Conservation (phyloP, 1,140 invertebrate species). For the Heliconius nattereri region DNA sequence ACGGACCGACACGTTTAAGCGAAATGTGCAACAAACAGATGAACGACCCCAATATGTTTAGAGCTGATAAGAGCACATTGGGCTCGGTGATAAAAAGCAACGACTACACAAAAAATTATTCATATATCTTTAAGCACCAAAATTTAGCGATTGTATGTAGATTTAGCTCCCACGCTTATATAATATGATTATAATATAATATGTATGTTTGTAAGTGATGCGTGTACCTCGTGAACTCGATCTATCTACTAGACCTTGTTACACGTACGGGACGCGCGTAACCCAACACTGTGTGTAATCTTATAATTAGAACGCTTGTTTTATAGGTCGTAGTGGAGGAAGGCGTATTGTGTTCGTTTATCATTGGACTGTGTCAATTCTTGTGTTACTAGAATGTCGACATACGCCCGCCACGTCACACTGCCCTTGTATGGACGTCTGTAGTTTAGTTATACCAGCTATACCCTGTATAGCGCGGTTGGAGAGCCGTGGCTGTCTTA, state of each 20-base stretch:
- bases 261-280: constrained; percentile 64
- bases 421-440: constrained; percentile 61
- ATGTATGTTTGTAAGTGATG: constrained; percentile 28
- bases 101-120: constrained; percentile 18
- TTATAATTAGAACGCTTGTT: constrained; percentile 53
- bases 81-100: constrained; percentile 19
- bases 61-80: constrained; percentile 21
- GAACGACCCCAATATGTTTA: constrained; percentile 20
- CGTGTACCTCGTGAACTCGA: constrained; percentile 66
- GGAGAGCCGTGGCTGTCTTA: no score
- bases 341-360: constrained; percentile 68
- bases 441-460: constrained; percentile 28
- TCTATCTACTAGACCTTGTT: constrained; percentile 75
- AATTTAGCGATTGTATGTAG: constrained; percentile 49
- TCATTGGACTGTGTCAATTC: constrained; percentile 81
- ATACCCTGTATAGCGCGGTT: no score
- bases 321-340: constrained; percentile 55
- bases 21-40: constrained; percentile 22
- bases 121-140: background rate
- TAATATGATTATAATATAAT: constrained; percentile 34
- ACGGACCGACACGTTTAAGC: background rate
- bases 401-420: constrained; percentile 78
- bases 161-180: constrained; percentile 55
- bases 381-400: constrained; percentile 81
- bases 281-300: constrained; percentile 54